Evolutionary conservation across 2,797 vertebrate genomes (phyloP).

Genomic region (Danio choprae): DNA sequence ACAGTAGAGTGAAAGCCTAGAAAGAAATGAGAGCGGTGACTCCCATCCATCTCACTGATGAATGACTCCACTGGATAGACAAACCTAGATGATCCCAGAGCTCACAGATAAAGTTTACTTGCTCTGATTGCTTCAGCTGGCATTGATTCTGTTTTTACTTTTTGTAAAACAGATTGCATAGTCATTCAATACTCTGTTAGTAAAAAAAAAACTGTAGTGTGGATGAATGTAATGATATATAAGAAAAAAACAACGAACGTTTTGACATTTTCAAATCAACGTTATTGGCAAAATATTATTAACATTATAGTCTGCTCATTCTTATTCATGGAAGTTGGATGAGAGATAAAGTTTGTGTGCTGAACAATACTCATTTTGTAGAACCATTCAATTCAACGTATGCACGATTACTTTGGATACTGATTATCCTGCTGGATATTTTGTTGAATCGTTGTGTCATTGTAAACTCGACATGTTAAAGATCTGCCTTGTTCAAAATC

Average conservation of each 20-base stretch:
- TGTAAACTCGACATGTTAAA: too few species aligned
- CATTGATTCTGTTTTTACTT: constrained; percentile 44
- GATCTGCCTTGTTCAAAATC: too few species aligned
- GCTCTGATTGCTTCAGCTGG: constrained; percentile 45
- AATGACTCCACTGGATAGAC: constrained; percentile 31
- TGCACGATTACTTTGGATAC: too few species aligned
- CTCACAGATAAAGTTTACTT: constrained; percentile 32
- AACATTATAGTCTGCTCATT: too few species aligned
- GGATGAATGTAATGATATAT: background rate
- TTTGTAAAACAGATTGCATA: constrained; percentile 13
- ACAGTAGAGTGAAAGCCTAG: constrained; percentile 40
- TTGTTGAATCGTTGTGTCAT: too few species aligned
- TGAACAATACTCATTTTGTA: too few species aligned
- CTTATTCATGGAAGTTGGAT: too few species aligned
- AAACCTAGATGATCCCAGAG: constrained; percentile 30
- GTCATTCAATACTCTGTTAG: constrained; percentile 23
- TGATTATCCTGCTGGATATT: too few species aligned
- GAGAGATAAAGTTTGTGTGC: background rate
- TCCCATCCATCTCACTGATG: constrained; percentile 40
- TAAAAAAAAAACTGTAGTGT: background rate
- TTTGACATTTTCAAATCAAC: background rate
- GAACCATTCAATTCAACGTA: too few species aligned
- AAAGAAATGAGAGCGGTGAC: constrained; percentile 41
- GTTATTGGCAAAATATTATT: background rate
- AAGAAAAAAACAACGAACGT: background rate